Conservation (phyloP, 2,113 vertebrate genomes). For the Meleagris gallopavo region DNA sequence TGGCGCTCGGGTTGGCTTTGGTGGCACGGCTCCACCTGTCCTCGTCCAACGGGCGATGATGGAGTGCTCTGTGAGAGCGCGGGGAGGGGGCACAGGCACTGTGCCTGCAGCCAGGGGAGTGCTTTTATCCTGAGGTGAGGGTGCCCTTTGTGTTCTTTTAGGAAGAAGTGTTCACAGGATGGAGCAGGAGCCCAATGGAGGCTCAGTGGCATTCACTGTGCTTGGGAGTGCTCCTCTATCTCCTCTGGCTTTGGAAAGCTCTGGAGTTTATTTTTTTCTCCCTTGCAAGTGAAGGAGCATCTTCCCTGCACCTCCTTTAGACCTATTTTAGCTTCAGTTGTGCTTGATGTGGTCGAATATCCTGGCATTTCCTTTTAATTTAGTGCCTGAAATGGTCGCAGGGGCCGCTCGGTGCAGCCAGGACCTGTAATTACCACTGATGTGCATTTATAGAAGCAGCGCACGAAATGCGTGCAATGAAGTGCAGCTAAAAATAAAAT, state of each 20-base stretch:
- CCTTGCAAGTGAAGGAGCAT: background rate
- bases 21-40: rapidly evolving
- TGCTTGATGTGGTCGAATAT: conserved; percentile 73
- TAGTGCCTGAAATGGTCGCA: conserved; percentile 51
- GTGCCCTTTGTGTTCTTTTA: rapidly evolving
- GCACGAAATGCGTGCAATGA: background rate
- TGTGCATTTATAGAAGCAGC: conserved; percentile 47
- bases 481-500: conserved; percentile 54
- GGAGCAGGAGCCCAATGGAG: background rate
- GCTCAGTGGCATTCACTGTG: rapidly evolving
- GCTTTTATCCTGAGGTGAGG: background rate
- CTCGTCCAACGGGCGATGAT: background rate
- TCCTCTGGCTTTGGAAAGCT: background rate
- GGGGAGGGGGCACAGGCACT: no score
- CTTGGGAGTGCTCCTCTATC: background rate
- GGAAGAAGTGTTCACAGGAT: rapidly evolving
- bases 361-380: conserved; percentile 77
- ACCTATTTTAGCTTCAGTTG: conserved; percentile 65
- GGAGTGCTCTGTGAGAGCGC: no score
- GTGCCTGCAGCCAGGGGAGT: background rate
- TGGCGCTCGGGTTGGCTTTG: background rate
- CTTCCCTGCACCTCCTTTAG: conserved; percentile 38
- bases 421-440: conserved; percentile 67
- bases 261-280: background rate
- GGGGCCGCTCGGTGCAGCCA: conserved; percentile 30